These are phyloP conservation scores for Oxyruncus cristatus DNA, from an alignment of 2,113 vertebrate genomes.

Conservation along the genomic window DNA sequence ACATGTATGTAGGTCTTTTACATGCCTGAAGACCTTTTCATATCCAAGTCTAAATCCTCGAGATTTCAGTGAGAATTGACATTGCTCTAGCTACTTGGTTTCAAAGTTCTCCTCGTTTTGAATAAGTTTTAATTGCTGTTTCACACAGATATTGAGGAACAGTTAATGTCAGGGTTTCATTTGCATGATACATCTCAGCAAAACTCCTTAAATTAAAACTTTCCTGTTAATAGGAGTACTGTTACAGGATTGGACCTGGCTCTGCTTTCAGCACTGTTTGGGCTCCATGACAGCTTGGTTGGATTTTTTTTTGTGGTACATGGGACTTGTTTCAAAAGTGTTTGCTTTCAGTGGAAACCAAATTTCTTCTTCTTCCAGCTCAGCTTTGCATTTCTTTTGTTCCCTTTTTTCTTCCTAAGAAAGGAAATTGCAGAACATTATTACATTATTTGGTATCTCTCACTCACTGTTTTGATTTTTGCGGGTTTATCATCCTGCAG, in stretches of 20 bases:
- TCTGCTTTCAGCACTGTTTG: neutral
- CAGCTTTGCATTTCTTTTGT: neutral
- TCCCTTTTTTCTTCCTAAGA: neutral
- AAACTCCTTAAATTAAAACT: neutral
- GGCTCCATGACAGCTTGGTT: neutral
- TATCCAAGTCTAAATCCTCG: fast-evolving
- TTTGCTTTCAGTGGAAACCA: neutral
- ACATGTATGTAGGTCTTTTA: neutral
- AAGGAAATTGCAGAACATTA: slow-evolving; percentile 38
- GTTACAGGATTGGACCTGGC: neutral
- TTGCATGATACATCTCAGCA: neutral
- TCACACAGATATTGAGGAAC: neutral
- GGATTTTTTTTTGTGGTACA: neutral
- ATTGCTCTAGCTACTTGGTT: neutral
- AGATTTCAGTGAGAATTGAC: neutral
- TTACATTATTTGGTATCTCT: slow-evolving; percentile 20
- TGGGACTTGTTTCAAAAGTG: neutral
- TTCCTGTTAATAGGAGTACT: neutral
- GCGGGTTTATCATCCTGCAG: slow-evolving; percentile 31
- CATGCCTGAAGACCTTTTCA: neutral
- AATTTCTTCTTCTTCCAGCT: slow-evolving; percentile 3
- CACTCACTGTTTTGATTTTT: slow-evolving; percentile 47
- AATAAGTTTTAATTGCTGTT: neutral
- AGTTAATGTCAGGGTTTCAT: neutral
- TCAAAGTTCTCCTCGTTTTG: neutral